Conservation (phyloP, 2,888 invertebrate genomes). For the Napeogenes sylphis region DNA sequence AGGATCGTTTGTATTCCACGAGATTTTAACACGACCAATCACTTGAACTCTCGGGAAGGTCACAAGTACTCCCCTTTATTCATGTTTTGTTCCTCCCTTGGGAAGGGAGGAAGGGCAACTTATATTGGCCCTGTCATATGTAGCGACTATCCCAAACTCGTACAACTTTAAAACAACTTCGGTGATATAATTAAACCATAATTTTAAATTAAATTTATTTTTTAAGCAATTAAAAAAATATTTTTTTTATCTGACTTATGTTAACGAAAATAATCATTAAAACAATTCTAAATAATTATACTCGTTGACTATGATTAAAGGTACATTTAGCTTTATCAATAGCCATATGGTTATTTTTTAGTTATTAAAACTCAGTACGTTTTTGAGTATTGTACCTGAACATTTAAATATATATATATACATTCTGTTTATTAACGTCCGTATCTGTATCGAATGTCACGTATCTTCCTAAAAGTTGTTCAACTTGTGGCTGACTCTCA, state of each 20-base stretch:
- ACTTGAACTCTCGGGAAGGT: conserved; percentile 35
- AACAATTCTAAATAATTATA: too few species aligned
- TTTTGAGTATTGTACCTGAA: too few species aligned
- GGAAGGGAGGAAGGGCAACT: conserved; percentile 36
- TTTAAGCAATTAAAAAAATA: too few species aligned
- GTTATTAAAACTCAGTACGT: too few species aligned
- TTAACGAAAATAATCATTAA: too few species aligned
- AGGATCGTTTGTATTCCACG: conserved; percentile 65
- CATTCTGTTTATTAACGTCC: too few species aligned
- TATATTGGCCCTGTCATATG: conserved; percentile 48
- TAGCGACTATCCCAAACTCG: conserved; percentile 48
- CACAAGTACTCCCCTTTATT: conserved; percentile 27
- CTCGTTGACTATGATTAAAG: too few species aligned
- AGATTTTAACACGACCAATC: conserved; percentile 49
- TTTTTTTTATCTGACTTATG: too few species aligned
- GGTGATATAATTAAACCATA: conserved; percentile 62
- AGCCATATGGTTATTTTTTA: too few species aligned
- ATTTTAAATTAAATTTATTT: conserved; percentile 63
- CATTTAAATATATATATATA: too few species aligned
- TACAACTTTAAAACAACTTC: conserved; percentile 62
- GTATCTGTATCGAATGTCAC: conserved; percentile 5
- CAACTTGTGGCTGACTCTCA: conserved; percentile 15
- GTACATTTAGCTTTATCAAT: too few species aligned
- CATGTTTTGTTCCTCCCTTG: conserved; percentile 20
- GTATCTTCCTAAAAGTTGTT: conserved; percentile 12